These are phyloP conservation scores for Ashinkailepas kermadecensis DNA, from an alignment of 2,888 invertebrate species.

Conservation along the genomic window DNA sequence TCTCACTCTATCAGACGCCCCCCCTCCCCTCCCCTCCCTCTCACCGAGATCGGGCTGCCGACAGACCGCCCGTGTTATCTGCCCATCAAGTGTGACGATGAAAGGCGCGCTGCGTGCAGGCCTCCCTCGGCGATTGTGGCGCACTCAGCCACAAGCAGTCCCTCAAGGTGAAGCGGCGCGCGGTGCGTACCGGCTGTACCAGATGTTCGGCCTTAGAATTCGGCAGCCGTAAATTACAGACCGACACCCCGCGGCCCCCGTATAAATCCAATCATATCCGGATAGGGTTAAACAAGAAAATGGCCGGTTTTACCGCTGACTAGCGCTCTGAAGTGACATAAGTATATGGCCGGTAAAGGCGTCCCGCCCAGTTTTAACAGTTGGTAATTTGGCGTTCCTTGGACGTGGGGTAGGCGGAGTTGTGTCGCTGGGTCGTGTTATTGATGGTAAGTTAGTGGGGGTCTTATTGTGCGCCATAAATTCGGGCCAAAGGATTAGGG, in stretches of 20 bases:
- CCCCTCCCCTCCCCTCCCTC: too few species aligned
- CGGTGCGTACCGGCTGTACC: neutral
- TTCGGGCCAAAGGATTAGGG: neutral
- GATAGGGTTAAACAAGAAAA: conserved; percentile 17
- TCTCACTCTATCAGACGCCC: too few species aligned
- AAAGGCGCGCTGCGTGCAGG: too few species aligned
- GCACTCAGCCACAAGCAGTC: too few species aligned
- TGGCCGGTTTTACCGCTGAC: neutral
- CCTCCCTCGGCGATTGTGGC: too few species aligned
- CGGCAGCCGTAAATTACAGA: conserved; percentile 7
- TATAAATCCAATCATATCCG: conserved; percentile 13
- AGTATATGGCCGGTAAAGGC: neutral
- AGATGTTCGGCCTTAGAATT: neutral
- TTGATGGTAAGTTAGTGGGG: neutral
- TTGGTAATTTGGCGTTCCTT: conserved; percentile 11
- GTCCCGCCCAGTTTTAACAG: conserved; percentile 17
- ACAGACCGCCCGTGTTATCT: too few species aligned
- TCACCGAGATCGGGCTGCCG: too few species aligned
- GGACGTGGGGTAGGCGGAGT: neutral
- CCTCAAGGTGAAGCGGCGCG: too few species aligned
- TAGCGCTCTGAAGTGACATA: neutral
- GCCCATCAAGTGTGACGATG: too few species aligned
- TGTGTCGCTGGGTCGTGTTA: neutral
- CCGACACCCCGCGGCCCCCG: conserved; percentile 7
- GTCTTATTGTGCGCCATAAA: neutral